These are phyloP conservation scores for Heliconius congener DNA, from an alignment of 1,140 invertebrate genomes.

Conservation along the genomic window DNA sequence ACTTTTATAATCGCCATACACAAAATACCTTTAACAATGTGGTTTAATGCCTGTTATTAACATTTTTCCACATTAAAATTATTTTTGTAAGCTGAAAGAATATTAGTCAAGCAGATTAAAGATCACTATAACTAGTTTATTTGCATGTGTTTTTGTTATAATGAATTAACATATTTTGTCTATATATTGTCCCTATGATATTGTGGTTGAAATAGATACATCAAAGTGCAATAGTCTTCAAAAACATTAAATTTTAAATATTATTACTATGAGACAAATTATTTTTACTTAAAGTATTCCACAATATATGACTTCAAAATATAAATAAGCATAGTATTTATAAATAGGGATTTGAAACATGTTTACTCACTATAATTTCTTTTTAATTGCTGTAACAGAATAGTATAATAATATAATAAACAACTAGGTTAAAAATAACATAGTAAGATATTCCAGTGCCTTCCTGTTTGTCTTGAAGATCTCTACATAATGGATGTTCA, in stretches of 20 bases:
- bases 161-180: no score
- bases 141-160: no score
- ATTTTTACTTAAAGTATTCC: no score
- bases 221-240: no score
- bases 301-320: background rate
- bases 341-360: background rate
- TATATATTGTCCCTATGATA: no score
- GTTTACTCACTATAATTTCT: conserved; percentile 4
- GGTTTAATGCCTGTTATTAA: background rate
- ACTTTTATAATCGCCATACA: background rate
- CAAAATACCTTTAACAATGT: background rate
- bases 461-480: conserved; percentile 45
- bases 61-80: background rate
- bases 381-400: conserved; percentile 20
- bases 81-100: conserved; percentile 6
- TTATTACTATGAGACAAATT: no score
- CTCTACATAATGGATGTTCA: conserved; percentile 45
- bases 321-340: background rate
- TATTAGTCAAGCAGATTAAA: background rate
- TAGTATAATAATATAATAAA: conserved; percentile 23
- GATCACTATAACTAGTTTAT: background rate
- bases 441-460: conserved; percentile 38
- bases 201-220: no score
- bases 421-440: conserved; percentile 29
- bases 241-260: no score